phyloP scores from a whole-genome alignment of 2,113 vertebrate species.

The Varanus salvator region DNA sequence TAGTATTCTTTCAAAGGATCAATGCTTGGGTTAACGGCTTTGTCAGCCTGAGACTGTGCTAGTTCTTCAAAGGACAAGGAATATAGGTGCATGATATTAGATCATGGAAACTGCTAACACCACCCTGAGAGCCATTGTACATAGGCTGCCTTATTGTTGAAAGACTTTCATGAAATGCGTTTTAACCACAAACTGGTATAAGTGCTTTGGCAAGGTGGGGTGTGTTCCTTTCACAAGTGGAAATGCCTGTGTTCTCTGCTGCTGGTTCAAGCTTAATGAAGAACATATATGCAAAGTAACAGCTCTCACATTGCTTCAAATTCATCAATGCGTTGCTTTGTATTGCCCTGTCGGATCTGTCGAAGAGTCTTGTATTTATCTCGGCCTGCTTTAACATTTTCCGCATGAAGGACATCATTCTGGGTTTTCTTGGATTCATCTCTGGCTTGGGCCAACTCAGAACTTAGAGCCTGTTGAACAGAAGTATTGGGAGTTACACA shows the following conservation, averaged over 20 bases:
- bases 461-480: slow-evolving; percentile 88
- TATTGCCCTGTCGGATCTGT: slow-evolving; percentile 96
- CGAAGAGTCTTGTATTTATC: slow-evolving; percentile 99
- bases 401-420: slow-evolving; percentile 94
- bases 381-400: slow-evolving; percentile 96
- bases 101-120: slow-evolving; percentile 55
- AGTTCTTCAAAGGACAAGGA: slow-evolving; percentile 55
- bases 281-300: slow-evolving; percentile 80
- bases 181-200: slow-evolving; percentile 77
- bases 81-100: slow-evolving; percentile 43
- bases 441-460: slow-evolving; percentile 93
- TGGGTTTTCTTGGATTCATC: slow-evolving; percentile 97
- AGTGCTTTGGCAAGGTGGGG: slow-evolving; percentile 93
- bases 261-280: slow-evolving; percentile 83
- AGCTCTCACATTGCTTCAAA: slow-evolving; percentile 97
- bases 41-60: slow-evolving; percentile 70
- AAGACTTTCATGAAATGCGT: slow-evolving; percentile 66
- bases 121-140: slow-evolving; percentile 48
- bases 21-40: slow-evolving; percentile 65
- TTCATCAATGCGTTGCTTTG: slow-evolving; percentile 98
- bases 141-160: slow-evolving; percentile 74
- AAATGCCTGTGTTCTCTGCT: slow-evolving; percentile 85
- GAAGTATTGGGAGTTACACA: slow-evolving; percentile 61
- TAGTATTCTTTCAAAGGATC: slow-evolving; percentile 53
- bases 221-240: slow-evolving; percentile 78